A percentile compares a stretch with the other conserved stretches of the same genome.
These are phyloP conservation scores for Allygus modestus DNA, from an alignment of 2,888 invertebrate species.

Conservation along the genomic window DNA sequence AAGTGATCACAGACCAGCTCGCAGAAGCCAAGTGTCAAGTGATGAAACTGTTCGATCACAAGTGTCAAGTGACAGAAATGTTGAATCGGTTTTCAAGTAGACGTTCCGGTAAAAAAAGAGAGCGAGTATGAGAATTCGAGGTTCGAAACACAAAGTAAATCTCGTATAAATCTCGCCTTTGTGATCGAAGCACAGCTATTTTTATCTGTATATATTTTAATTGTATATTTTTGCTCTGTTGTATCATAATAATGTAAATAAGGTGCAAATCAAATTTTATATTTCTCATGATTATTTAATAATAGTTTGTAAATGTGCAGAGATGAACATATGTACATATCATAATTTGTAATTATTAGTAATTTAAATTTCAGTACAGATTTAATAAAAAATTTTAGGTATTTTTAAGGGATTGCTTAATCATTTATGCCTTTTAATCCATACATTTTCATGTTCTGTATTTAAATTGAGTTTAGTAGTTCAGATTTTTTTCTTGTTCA, in stretches of 20 bases:
- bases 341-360: constrained; percentile 55
- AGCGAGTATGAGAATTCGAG: constrained; percentile 76
- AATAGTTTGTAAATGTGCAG: constrained; percentile 46
- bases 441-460: too few relatives aligned
- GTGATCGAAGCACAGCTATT: constrained; percentile 48
- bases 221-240: constrained; percentile 42
- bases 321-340: constrained; percentile 58
- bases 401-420: constrained; percentile 33
- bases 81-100: constrained; percentile 94
- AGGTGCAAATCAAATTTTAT: constrained; percentile 52
- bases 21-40: constrained; percentile 92
- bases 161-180: constrained; percentile 46
- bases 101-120: constrained; percentile 92
- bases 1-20: constrained; percentile 94
- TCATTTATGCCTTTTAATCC: not conserved
- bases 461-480: too few relatives aligned
- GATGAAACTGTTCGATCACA: constrained; percentile 94
- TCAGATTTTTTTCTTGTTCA: too few relatives aligned
- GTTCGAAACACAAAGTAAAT: not conserved
- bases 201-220: constrained; percentile 53
- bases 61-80: constrained; percentile 92
- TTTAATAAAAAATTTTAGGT: constrained; percentile 60
- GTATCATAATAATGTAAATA: constrained; percentile 50
- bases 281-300: constrained; percentile 59
- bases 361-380: constrained; percentile 59